Evolutionary conservation across 2,113 vertebrate genomes (phyloP).

Genomic region (Dromiciops gliroides): DNA sequence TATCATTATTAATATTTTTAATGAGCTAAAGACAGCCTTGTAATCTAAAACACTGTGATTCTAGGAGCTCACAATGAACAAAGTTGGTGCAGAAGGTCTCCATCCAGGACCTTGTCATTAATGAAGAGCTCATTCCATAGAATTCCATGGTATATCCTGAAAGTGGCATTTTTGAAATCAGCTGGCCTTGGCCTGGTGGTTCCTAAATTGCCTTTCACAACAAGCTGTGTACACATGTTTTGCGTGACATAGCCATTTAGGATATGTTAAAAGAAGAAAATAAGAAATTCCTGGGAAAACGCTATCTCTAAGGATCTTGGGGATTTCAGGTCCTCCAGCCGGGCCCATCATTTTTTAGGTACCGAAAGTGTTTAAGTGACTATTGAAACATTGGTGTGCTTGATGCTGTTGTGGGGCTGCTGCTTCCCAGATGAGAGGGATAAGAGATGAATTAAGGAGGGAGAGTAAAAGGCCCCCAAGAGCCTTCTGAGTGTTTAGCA

Average conservation of each 20-base stretch:
- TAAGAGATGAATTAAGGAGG: neutral
- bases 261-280: neutral
- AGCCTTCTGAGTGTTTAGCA: neutral
- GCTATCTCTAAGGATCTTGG: neutral
- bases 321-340: neutral
- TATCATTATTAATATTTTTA: neutral
- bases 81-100: neutral
- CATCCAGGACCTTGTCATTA: neutral
- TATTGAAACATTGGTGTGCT: neutral
- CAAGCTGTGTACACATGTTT: neutral
- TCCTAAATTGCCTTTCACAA: neutral
- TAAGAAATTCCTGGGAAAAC: neutral
- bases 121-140: neutral
- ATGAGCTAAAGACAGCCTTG: neutral
- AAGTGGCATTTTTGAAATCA: neutral
- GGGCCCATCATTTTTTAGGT: neutral
- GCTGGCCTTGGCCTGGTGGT: neutral
- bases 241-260: neutral
- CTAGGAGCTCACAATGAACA: neutral
- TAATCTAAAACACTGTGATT: neutral
- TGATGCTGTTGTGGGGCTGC: neutral
- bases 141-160: neutral
- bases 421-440: neutral
- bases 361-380: neutral
- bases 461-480: fast-evolving